Base-by-base conservation (phyloP, 2,888 invertebrate species). In the Standfussiana lucernea region DNA sequence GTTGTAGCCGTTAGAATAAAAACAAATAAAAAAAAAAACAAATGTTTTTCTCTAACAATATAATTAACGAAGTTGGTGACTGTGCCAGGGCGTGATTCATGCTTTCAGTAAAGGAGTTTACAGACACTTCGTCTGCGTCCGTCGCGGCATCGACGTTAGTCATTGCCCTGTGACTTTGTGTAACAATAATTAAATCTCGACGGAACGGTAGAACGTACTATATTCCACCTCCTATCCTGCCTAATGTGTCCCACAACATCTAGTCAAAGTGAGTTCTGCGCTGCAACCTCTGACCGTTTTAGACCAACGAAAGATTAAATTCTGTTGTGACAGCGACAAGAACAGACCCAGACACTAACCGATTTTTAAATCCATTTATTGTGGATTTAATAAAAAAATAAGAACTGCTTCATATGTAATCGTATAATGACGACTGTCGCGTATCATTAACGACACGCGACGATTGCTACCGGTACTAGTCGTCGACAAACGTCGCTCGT, bases 1-100 rank as follows among this genome's bases (percentile, higher is more conserved):
- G 37, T 35, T 66, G n/a, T 72, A n/a, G n/a, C n/a, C n/a, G n/a
- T n/a, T n/a, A n/a, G n/a, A n/a, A n/a, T n/a, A n/a, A n/a, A n/a
- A n/a, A n/a, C n/a, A n/a, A n/a, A n/a, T n/a, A n/a, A n/a, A n/a
- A n/a, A n/a, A n/a, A n/a, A n/a, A n/a, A n/a, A n/a, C n/a, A n/a
- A n/a, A 72, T 53, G 37, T 74, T 80, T 86, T 86, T 80, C 68
- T 76, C 35, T 45, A 72, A 62, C 50, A 80, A 71, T 77, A 62
- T 70, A 62, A 77, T 77, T 70, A 75, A 75, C 64, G 61, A 77
- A 84, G 73, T 70, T 67, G 69, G 59, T 79, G 67, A 75, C 32
- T 75, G 67, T 76, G 68, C 45, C 70, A 67, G 42, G 45, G 73
- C 47, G 13, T 47, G 53, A 71, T 75, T 77, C 72, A 61, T 67